Base-by-base conservation (phyloP, 1,140 invertebrate genomes). In the Oreohelix idahoensis region DNA sequence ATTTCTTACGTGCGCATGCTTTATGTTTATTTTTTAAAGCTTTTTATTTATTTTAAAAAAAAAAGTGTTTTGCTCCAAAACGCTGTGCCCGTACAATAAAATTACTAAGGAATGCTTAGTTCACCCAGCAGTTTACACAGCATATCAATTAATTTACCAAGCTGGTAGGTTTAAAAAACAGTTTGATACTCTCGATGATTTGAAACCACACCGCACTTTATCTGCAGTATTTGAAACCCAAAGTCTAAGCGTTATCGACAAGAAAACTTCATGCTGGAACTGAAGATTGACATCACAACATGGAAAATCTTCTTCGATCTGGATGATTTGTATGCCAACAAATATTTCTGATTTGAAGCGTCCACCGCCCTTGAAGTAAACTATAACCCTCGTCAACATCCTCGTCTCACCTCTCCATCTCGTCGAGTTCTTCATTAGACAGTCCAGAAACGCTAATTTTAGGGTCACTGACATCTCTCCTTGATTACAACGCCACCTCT, bases 341-440 rank as follows among this genome's bases (percentile, higher is more conserved):
- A 66, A 66, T 32, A 32, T 66, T 23, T 4, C 63, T 66, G 29
- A 29, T 32, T 32, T 32, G 4, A 29, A 66, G 29, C 29, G 63
- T n/a, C 29, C 63, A 66, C 29, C 32, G 63, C 63, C 63, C 63
- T 66, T 32, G n/a, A 66, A 66, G 29, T 66, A 66, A 66, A 66
- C 29, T 35, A 4, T 66, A 32, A 17, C 63, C n/a, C 63, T 66
- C 63, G 63, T 66, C 63, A 66, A 32, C 63, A 58, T 66, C 63
- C 63, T 66, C 63, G 63, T 66, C 29, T 66, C 63, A 66, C 63
- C 63, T 66, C 63, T 32, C 63, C 63, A 66, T 66, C 63, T 66
- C 63, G 29, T 23, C n/a, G 17, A 32, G 63, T 66, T n/a, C n/a
- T 66, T 66, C 63, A 32, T 66, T 32, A 66, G 63, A 66, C 63